Conservation (phyloP, 2,888 invertebrate species). For the Carabus problematicus region DNA sequence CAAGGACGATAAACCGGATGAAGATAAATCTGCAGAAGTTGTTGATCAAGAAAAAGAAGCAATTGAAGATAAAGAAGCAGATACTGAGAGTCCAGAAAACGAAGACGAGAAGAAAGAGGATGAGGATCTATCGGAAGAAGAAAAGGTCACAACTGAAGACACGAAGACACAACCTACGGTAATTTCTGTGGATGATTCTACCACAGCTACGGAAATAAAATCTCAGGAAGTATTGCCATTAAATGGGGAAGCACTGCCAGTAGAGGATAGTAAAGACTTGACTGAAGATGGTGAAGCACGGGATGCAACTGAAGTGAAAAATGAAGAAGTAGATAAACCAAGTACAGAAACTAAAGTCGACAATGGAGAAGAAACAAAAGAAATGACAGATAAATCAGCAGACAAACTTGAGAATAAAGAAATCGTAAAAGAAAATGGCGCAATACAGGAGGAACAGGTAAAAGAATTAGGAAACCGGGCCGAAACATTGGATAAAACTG, state of each 20-base stretch:
- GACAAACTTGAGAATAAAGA: constrained; percentile 36
- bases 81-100: constrained; percentile 15
- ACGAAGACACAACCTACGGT: constrained; percentile 61
- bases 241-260: neutral
- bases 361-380: constrained; percentile 10
- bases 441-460: constrained; percentile 36
- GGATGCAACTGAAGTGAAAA: constrained; percentile 13
- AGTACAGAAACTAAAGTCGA: constrained; percentile 31
- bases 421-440: constrained; percentile 34
- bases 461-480: constrained; percentile 34
- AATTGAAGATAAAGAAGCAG: constrained; percentile 31
- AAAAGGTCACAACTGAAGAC: constrained; percentile 58
- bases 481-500: constrained; percentile 30
- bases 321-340: constrained; percentile 33
- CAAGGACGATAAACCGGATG: constrained; percentile 51
- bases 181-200: constrained; percentile 59
- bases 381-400: constrained; percentile 10
- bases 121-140: constrained; percentile 59
- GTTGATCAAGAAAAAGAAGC: constrained; percentile 29
- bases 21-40: constrained; percentile 37
- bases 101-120: constrained; percentile 55
- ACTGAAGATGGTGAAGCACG: constrained; percentile 13
- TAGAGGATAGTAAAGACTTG: constrained; percentile 27
- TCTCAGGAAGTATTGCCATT: constrained; percentile 1
- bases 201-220: neutral